These are phyloP conservation scores for Merops nubicus DNA, from an alignment of 2,113 vertebrate species.

Conservation along the genomic window DNA sequence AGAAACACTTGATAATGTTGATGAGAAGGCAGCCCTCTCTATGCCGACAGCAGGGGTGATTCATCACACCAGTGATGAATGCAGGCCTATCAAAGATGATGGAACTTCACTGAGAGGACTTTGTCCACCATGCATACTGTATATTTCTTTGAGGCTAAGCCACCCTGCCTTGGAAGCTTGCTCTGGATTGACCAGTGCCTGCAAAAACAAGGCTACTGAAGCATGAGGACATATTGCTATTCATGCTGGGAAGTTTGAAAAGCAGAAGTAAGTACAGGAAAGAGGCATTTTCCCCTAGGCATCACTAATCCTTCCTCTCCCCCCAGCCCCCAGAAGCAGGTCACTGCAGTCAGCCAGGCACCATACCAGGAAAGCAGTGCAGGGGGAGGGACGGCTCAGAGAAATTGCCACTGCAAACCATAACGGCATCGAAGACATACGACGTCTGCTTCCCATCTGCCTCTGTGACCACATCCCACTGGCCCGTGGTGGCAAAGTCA, in stretches of 20 bases:
- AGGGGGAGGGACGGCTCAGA: slow-evolving; percentile 75
- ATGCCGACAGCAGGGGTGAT: background rate
- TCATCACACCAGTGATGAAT: background rate
- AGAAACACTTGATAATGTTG: background rate
- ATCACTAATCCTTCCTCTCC: background rate
- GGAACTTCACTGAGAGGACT: background rate
- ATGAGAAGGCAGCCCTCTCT: background rate
- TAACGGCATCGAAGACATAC: slow-evolving; percentile 82
- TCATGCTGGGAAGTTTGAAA: background rate
- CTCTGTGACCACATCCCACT: slow-evolving; percentile 83
- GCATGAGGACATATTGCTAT: rapidly evolving
- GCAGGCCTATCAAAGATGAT: background rate
- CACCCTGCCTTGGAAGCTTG: background rate
- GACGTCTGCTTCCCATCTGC: slow-evolving; percentile 62
- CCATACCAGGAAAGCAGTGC: slow-evolving; percentile 80
- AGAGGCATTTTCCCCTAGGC: background rate
- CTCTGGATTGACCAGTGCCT: background rate
- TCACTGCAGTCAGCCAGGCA: rapidly evolving
- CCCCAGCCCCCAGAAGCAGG: background rate
- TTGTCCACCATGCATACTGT: background rate
- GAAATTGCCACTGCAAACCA: slow-evolving; percentile 86
- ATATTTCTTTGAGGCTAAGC: background rate
- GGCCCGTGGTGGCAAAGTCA: slow-evolving; percentile 80
- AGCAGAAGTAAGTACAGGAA: background rate
- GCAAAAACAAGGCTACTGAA: background rate